phyloP scores from a whole-genome alignment of 2,888 invertebrate species.

The Polyommatus iphigenia region DNA sequence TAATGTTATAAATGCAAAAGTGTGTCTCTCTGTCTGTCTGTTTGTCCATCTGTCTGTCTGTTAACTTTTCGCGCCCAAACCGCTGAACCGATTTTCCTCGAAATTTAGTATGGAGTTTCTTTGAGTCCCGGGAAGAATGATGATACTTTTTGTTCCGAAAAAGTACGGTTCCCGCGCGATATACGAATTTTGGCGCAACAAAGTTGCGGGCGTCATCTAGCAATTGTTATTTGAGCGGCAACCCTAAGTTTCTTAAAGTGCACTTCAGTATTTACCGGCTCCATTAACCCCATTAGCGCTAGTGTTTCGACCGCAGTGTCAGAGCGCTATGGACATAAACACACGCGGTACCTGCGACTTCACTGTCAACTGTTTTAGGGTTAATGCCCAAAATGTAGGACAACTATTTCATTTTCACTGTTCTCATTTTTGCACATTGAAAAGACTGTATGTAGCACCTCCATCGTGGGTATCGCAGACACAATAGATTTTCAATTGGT shows the following conservation, averaged over 20 bases:
- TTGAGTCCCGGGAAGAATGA: not conserved
- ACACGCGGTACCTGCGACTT: conserved; percentile 16
- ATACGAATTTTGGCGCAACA: not conserved
- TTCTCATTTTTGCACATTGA: no score
- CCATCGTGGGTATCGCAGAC: no score
- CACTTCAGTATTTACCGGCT: conserved; percentile 66
- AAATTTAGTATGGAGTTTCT: not conserved
- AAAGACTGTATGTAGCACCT: no score
- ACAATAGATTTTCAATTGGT: no score
- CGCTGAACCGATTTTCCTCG: not conserved
- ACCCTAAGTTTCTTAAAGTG: conserved; percentile 50
- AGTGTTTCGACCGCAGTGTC: conserved; percentile 53
- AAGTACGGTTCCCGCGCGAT: not conserved
- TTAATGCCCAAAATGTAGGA: not conserved
- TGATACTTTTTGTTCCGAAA: not conserved
- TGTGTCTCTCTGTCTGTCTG: no score
- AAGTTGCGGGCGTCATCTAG: not conserved
- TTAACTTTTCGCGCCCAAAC: not conserved
- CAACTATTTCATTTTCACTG: not conserved
- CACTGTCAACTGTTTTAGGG: conserved; percentile 8
- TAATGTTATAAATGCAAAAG: not conserved
- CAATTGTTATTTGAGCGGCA: not conserved
- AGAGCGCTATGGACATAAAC: conserved; percentile 34
- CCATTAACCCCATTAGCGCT: conserved; percentile 66
- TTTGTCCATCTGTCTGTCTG: not conserved